Base-by-base conservation (phyloP, 2,888 invertebrate species). In the Folsomia candida region DNA sequence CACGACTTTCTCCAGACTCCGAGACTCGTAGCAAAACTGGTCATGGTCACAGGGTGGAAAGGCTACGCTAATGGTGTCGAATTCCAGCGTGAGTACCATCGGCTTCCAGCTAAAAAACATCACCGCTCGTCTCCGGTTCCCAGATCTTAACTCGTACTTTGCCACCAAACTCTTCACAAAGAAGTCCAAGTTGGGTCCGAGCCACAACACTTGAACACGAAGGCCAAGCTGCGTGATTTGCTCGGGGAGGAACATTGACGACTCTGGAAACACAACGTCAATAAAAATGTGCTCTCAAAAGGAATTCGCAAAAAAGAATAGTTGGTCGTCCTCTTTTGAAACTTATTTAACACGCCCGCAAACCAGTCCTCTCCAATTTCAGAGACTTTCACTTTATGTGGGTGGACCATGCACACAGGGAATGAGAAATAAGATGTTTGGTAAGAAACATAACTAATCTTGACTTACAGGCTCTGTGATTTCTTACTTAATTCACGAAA, bases 21-120 rank as follows among this genome's bases (percentile, higher is more conserved):
- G 88, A 67, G 89, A 84, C 77, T 90, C 90, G 82, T 91, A 91
- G 81, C 91, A 91, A 59, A 73, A 77, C 51, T 81, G 78, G 83
- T 82, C 66, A 82, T 79, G 69, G 72, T 87, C 86, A 81, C 91
- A 91, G 28, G 86, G 84, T 1, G 90, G 90, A 82, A 91, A 88
- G 18, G 86, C 84, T 0, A 92, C 86, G 26, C 81, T 54, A 79
- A 75, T 72, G 54, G 76, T 62, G 57, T 77, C 73, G 59, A 69
- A 60, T 47, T 75, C 76, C 11, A 83, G 81, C 6, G 85, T 84
- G 22, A 85, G 77, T 1, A 81, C 78, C 74, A 83, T 89, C 0
- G 91, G 91, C 11, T 87, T 86, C 88, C 89, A 90, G 80, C 87
- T 87, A 73, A 91, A 84, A 68, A 91, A 86, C 24, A 90, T 82